Base-by-base conservation (phyloP, 2,113 vertebrate genomes). In the Toxotes jaculatrix region DNA sequence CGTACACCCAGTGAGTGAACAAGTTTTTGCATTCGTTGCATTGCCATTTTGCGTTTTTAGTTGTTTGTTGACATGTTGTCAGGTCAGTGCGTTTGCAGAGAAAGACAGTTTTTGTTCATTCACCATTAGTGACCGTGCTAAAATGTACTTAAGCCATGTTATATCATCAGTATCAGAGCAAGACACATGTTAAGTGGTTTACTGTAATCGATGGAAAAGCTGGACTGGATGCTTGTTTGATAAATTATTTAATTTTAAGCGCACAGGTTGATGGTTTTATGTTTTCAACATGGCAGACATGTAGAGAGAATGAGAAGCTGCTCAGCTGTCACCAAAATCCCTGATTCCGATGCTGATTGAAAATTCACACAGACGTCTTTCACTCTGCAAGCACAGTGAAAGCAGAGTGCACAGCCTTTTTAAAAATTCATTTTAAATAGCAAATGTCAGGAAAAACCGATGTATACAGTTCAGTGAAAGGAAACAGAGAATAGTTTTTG, bases 191-290 rank as follows among this genome's bases (percentile, higher is more conserved):
- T 57, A 0, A 42, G 31, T 23, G n/a, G 32, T 43, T 60, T 47
- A 12, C 51, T 82, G 36, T 38, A 59, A 70, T n/a, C 43, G 11
- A 51, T 36, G 19, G 63, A 51, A 51, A 36, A 34, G 47, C 72
- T 69, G 59, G 32, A 34, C 43, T 63, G 38, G 42, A 65, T 64
- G 36, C 31, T 79, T 66, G 45, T 77, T 71, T 69, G 62, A 68
- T 65, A 57, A 68, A 75, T 47, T 11, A 80, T 73, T 78, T 73
- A 12, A 79, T 59, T 81, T 38, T 49, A 60, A 74, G 59, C 19
- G 3, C 42, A 59, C 19, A 31, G 14, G 3, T 63, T 62, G 40
- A 42, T 65, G 23, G 23, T 49, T 64, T 51, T 49, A 1, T 27
- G 19, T 55, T 79, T 76, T n/a, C 4, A 60, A 42, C 6, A n/a